phyloP scores from a whole-genome alignment of 2,113 vertebrate species.

The Nycticebus coucang region DNA sequence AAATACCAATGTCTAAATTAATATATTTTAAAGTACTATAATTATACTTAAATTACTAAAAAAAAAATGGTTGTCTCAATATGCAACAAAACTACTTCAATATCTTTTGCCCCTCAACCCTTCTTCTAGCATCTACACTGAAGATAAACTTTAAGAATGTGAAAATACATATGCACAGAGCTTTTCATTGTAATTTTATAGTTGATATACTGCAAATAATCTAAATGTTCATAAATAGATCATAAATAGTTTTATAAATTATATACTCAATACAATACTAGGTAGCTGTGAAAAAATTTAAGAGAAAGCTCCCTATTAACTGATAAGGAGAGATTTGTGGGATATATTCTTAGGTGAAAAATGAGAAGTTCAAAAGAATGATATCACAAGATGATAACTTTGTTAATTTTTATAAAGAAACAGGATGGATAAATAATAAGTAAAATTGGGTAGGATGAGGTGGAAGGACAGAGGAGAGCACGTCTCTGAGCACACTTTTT shows the following conservation, averaged over 20 bases:
- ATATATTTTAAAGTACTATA: background rate
- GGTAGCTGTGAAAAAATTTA: background rate
- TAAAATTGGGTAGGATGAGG: background rate
- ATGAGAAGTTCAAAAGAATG: background rate
- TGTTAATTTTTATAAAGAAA: background rate
- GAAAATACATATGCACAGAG: background rate
- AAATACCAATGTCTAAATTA: background rate
- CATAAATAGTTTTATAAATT: background rate
- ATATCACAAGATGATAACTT: background rate
- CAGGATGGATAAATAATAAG: background rate
- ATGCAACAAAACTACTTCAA: background rate
- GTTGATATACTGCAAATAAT: background rate
- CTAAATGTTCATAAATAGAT: background rate
- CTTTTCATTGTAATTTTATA: background rate
- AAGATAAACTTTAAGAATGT: background rate
- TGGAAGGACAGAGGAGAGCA: background rate
- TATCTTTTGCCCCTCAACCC: background rate
- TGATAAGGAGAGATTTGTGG: background rate
- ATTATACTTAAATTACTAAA: background rate
- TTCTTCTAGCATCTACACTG: background rate
- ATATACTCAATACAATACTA: background rate
- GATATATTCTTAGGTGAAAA: background rate
- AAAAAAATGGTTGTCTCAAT: background rate
- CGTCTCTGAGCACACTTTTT: background rate
- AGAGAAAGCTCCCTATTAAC: background rate